phyloP scores from a whole-genome alignment of 1,140 invertebrate species.

The Papilio dardanus region DNA sequence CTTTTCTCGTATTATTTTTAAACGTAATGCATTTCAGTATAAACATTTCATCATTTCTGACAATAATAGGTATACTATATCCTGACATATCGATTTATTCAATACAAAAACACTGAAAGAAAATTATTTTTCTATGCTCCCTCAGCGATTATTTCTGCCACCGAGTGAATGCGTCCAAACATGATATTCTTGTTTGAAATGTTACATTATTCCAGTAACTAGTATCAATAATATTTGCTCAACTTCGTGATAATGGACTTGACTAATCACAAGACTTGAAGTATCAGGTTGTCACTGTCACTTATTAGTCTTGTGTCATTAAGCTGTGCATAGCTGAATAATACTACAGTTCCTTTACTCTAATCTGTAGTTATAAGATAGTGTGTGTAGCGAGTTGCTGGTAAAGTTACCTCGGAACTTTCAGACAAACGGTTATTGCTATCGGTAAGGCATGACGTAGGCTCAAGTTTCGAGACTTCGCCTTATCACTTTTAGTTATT shows the following conservation, averaged over 20 bases:
- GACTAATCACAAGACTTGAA: too few species aligned
- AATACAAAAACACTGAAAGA: background rate
- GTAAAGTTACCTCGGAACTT: conserved; percentile 28
- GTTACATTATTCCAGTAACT: background rate
- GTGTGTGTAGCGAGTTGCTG: conserved; percentile 11
- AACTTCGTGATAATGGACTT: background rate
- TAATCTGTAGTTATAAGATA: background rate
- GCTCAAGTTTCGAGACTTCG: conserved; percentile 29
- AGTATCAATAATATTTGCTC: background rate
- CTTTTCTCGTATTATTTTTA: background rate
- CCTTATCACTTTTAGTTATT: conserved; percentile 36
- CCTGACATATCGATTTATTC: background rate
- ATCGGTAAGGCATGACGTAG: conserved; percentile 36
- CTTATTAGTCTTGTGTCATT: too few species aligned
- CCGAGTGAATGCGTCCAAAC: background rate
- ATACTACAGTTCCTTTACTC: background rate
- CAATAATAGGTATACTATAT: background rate
- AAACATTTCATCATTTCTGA: background rate
- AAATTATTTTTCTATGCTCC: background rate
- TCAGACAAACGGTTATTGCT: conserved; percentile 36
- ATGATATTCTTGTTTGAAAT: background rate
- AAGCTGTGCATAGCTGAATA: too few species aligned
- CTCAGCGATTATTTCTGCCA: background rate
- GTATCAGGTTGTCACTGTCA: too few species aligned
- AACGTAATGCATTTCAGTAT: conserved; percentile 7